Percentiles rank a stretch among this genome's conserved stretches.
These are phyloP conservation scores for Lamproptera curius DNA, from an alignment of 2,888 invertebrate genomes.

Conservation along the genomic window DNA sequence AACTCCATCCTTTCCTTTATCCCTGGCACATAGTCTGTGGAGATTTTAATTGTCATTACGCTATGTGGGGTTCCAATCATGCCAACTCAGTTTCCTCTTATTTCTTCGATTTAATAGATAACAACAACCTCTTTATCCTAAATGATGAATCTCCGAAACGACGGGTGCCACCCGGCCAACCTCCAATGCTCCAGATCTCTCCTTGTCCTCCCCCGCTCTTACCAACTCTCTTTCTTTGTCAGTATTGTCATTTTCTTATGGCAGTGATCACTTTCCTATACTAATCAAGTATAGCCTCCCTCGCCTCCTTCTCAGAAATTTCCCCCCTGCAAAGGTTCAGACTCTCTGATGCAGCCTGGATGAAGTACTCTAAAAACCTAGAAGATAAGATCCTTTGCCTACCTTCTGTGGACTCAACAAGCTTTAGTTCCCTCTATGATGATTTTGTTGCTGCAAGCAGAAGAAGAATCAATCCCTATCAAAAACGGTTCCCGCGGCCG, in stretches of 20 bases:
- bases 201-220: conserved; percentile 7
- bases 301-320: too few relatives aligned
- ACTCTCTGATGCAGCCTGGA: not conserved
- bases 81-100: not conserved
- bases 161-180: conserved; percentile 11
- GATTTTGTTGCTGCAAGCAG: too few relatives aligned
- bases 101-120: conserved; percentile 15
- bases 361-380: not conserved
- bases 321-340: not conserved
- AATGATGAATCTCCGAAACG: conserved; percentile 17
- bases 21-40: conserved; percentile 16
- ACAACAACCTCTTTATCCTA: conserved; percentile 10
- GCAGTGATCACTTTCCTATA: conserved; percentile 1
- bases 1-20: conserved; percentile 1
- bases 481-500: not conserved
- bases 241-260: not conserved
- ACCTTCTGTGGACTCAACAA: too few relatives aligned
- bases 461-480: not conserved
- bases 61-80: conserved; percentile 13
- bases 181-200: conserved; percentile 9
- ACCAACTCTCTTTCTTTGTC: not conserved
- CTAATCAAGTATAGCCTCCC: not conserved
- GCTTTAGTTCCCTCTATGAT: too few relatives aligned
- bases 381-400: not conserved
- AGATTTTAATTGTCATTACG: conserved; percentile 20